Evolutionary conservation across 2,888 invertebrate genomes (phyloP), one percentile per base, ranked within the genome.

Genomic region (Meliscaeva auricollis): DNA sequence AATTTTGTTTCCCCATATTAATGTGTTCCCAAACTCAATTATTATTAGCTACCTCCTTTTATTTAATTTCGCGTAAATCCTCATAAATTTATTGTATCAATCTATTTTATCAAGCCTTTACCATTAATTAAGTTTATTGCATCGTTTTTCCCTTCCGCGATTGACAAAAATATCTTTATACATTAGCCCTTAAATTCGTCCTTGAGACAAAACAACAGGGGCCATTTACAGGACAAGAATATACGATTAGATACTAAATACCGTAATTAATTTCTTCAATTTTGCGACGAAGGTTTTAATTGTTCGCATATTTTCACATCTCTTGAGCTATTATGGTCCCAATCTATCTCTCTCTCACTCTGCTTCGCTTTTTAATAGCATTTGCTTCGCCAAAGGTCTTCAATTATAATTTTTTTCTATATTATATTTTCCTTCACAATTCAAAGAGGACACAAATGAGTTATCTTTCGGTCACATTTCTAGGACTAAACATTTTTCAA

Each of bases 401-500:
- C n/a, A n/a, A n/a, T n/a, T n/a, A n/a, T n/a, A n/a, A n/a, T n/a
- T n/a, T n/a, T n/a, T n/a, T n/a, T n/a, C n/a, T n/a, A n/a, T n/a
- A n/a, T n/a, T n/a, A 7, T 11, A n/a, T 17, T 54, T 17, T 46
- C n/a, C 8, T 30, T n/a, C 22, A 9, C 22, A 7, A 56, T 20
- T 17, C 1, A 35, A 17, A 35, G 13, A 35, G 11, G 35, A 35
- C 2, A 26, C 15, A 56, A 56, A 56, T 58, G 58, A 58, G 22
- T 48, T 35, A 17, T 76, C 58, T 48, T 22, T 60, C 8, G 22
- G 60, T 15, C 66, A 6, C 30, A 68, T 26, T 50, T 60, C 30
- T 26, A 2, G n/a, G 46, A 48, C 52, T 22, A 13, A 75, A 69
- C 15, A 60, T 74, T 74, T 41, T 52, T 74, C 73, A 52, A 35